These are phyloP conservation scores for Phrynocephalus vlangalii DNA, from an alignment of 2,797 vertebrate species.

Conservation along the genomic window DNA sequence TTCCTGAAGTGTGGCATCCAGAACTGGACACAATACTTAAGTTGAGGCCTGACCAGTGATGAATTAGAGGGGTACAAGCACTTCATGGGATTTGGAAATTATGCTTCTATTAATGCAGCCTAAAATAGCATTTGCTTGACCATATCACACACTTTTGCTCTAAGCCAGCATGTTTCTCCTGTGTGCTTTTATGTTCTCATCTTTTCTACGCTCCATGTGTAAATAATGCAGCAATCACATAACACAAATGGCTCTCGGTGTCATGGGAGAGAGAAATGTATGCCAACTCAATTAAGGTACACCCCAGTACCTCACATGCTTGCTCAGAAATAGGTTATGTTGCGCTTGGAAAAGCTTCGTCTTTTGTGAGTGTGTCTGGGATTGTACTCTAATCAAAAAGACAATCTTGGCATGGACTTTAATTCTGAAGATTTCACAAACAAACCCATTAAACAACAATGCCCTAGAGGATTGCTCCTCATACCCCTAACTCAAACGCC, in stretches of 20 bases:
- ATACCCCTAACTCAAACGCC: constrained; percentile 17
- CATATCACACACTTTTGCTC: too few relatives aligned
- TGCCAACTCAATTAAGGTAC: background rate
- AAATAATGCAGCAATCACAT: constrained; percentile 33
- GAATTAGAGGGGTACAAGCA: too few relatives aligned
- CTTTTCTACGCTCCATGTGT: background rate
- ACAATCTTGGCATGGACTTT: constrained; percentile 19
- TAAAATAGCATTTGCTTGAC: too few relatives aligned
- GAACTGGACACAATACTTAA: too few relatives aligned
- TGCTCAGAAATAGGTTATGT: background rate
- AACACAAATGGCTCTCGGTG: constrained; percentile 14
- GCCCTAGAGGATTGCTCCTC: constrained; percentile 31
- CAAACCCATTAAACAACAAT: constrained; percentile 41
- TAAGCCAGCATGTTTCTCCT: too few relatives aligned
- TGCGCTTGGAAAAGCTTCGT: background rate
- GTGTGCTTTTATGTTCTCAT: background rate
- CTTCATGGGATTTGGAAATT: too few relatives aligned
- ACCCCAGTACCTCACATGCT: background rate
- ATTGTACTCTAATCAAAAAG: background rate
- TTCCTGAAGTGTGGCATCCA: too few relatives aligned
- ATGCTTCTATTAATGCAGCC: too few relatives aligned
- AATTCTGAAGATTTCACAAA: constrained; percentile 27
- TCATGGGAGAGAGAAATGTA: constrained; percentile 4
- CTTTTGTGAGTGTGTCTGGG: background rate
- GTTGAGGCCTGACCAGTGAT: too few relatives aligned